A percentile compares a stretch with the other conserved stretches of the same genome.
Conservation (phyloP, 2,113 vertebrate genomes). For the Tetrao urogallus region DNA sequence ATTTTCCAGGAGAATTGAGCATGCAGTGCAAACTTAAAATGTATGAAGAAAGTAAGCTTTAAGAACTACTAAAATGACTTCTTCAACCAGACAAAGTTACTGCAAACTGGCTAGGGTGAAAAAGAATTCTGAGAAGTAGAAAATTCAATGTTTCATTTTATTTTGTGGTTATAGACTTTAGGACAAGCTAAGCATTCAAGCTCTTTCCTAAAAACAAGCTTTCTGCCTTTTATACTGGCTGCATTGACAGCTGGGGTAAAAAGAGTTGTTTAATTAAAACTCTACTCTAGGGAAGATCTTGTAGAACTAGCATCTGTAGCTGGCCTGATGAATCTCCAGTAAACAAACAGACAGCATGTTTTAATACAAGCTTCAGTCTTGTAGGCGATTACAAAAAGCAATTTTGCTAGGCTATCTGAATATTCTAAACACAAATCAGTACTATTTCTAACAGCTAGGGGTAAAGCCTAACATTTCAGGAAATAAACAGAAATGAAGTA, state of each 20-base stretch:
- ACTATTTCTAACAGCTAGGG: not conserved
- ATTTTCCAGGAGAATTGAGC: not conserved
- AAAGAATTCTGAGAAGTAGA: not conserved
- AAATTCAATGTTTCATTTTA: not conserved
- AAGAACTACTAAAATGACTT: not conserved
- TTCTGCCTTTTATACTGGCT: slow-evolving; percentile 13
- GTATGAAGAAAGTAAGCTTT: not conserved
- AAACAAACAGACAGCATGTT: slow-evolving; percentile 29
- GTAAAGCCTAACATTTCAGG: not conserved
- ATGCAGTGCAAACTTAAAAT: not conserved
- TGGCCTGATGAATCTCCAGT: slow-evolving; percentile 42
- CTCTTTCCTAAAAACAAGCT: not conserved
- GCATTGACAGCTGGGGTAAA: slow-evolving; percentile 55
- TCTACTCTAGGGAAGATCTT: slow-evolving; percentile 57
- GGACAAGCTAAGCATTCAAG: slow-evolving; percentile 5
- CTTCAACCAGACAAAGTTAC: not conserved
- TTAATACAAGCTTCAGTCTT: slow-evolving; percentile 14
- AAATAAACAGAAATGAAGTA: not conserved
- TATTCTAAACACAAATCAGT: slow-evolving; percentile 37
- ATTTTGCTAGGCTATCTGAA: slow-evolving; percentile 36
- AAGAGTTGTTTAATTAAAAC: slow-evolving; percentile 69
- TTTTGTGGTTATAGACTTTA: slow-evolving; percentile 36
- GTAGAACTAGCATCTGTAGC: slow-evolving; percentile 64
- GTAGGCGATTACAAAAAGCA: slow-evolving; percentile 33
- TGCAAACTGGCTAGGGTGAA: not conserved